A percentile compares a stretch with the other conserved stretches of the same genome.
Evolutionary conservation across 2,888 invertebrate genomes (phyloP).

Genomic region (Pardosa pseudoannulata): DNA sequence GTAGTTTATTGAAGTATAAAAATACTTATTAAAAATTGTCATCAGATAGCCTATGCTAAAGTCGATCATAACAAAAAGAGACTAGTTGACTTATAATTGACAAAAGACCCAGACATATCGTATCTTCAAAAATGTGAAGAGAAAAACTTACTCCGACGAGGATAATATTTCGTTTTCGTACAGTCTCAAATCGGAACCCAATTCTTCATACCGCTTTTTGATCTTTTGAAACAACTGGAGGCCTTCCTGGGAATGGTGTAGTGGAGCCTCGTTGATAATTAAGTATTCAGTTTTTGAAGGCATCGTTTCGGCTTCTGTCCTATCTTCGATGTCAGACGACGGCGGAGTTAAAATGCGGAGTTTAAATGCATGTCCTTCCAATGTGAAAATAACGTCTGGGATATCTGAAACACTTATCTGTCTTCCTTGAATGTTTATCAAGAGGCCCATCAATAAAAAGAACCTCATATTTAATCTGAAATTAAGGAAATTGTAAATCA

Average conservation of each 20-base stretch:
- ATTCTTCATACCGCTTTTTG: neutral
- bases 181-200: neutral
- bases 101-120: too few relatives aligned
- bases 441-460: neutral
- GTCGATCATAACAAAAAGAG: too few relatives aligned
- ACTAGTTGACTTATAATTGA: too few relatives aligned
- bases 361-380: neutral
- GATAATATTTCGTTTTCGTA: neutral
- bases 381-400: neutral
- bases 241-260: neutral
- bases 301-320: neutral
- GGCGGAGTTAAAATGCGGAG: neutral
- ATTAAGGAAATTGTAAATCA: too few relatives aligned
- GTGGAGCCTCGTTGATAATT: neutral
- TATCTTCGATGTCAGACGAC: neutral
- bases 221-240: neutral
- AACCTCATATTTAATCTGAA: neutral
- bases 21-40: too few relatives aligned
- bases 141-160: neutral
- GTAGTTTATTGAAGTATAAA: too few relatives aligned
- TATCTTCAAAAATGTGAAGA: too few relatives aligned
- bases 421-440: neutral
- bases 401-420: neutral
- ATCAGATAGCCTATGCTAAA: too few relatives aligned
- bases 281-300: neutral